Evolutionary conservation across 2,113 vertebrate genomes (phyloP).

Genomic region (Arizona elegans): DNA sequence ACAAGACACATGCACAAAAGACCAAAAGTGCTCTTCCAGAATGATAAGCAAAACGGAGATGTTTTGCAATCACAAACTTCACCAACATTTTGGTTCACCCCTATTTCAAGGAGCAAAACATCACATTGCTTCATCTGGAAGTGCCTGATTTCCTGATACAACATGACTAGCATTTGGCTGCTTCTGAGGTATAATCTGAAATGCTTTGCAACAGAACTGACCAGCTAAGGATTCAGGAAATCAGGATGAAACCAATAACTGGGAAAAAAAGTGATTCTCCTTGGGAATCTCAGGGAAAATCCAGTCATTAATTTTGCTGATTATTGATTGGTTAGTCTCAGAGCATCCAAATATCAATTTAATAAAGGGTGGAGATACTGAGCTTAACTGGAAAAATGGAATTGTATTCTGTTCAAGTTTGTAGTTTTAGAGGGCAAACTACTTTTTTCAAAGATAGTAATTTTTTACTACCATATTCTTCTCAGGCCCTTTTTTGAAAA

Average conservation of each 20-base stretch:
- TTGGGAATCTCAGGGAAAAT: slow-evolving; percentile 20
- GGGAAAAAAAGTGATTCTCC: slow-evolving; percentile 28
- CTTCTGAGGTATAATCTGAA: slow-evolving; percentile 7
- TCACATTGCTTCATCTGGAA: slow-evolving; percentile 28
- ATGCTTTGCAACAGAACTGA: slow-evolving; percentile 24
- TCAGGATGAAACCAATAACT: slow-evolving; percentile 20
- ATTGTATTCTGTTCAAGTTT: slow-evolving; percentile 36
- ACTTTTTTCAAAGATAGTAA: slow-evolving; percentile 21
- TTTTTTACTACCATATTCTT: slow-evolving; percentile 11
- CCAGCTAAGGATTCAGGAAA: slow-evolving; percentile 26
- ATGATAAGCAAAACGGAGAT: slow-evolving; percentile 38
- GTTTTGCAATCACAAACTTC: slow-evolving; percentile 34
- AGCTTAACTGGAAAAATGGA: slow-evolving; percentile 28
- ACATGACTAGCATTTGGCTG: background rate
- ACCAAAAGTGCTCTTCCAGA: slow-evolving; percentile 39
- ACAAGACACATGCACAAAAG: slow-evolving; percentile 43
- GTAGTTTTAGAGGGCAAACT: slow-evolving; percentile 6
- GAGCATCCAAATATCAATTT: slow-evolving; percentile 29
- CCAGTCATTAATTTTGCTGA: background rate
- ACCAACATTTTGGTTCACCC: slow-evolving; percentile 26
- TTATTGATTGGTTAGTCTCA: background rate
- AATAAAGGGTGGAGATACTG: slow-evolving; percentile 13
- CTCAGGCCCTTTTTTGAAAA: slow-evolving; percentile 23
- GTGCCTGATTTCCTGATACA: slow-evolving; percentile 13
- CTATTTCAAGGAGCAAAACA: slow-evolving; percentile 37